Evolutionary conservation across 2,888 invertebrate species (phyloP).

Genomic region (Thysanoteuthis rhombus): DNA sequence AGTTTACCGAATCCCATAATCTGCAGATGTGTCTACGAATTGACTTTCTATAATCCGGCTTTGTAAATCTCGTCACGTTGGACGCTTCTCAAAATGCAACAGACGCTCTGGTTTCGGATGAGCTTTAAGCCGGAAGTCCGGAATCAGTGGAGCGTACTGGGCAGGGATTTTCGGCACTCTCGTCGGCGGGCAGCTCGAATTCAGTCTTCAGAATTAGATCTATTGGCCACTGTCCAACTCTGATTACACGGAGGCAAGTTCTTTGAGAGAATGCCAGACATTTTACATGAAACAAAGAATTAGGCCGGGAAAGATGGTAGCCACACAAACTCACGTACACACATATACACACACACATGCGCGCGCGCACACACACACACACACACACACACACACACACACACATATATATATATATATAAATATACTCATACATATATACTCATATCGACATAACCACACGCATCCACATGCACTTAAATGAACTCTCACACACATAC

Average conservation of each 20-base stretch:
- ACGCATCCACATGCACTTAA: too few relatives aligned
- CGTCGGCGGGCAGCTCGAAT: background rate
- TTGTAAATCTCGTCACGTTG: background rate
- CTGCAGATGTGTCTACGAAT: background rate
- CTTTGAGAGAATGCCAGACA: background rate
- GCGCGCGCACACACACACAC: too few relatives aligned
- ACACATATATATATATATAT: too few relatives aligned
- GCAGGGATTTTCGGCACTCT: background rate
- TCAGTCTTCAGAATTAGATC: background rate
- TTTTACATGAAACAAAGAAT: background rate
- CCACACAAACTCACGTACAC: background rate
- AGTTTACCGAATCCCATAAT: background rate
- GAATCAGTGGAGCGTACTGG: background rate
- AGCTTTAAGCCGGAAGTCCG: background rate
- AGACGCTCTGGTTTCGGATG: background rate
- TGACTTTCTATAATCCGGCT: background rate
- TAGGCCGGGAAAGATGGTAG: background rate
- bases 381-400: too few relatives aligned
- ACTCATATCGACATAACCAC: too few relatives aligned
- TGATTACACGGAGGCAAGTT: background rate
- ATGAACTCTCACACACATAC: too few relatives aligned
- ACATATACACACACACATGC: background rate
- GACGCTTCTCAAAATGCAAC: background rate
- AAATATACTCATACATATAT: too few relatives aligned
- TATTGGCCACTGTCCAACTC: background rate